Base-by-base conservation (phyloP, 2,888 invertebrate species). In the Tenthredo scrophulariae region DNA sequence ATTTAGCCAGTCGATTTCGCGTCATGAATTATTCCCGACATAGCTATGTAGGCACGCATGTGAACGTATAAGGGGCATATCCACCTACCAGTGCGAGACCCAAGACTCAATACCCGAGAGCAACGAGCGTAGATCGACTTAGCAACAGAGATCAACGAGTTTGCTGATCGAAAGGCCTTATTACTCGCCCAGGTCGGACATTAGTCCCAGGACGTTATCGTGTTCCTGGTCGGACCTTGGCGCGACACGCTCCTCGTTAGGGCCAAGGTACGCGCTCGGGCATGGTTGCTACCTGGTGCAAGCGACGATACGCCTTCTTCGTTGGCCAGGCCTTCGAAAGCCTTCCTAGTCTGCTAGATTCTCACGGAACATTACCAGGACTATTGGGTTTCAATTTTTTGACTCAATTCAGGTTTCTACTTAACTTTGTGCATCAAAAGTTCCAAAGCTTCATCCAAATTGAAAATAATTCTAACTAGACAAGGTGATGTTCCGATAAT, bases 1-100 rank as follows among this genome's bases (percentile, higher is more conserved):
- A 83, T 83, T 83, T 43, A 65, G 37, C 50, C 67, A 26, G 67
- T 5, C 46, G 74, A 86, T 87, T 86, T 87, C 87, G 87, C 88
- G 88, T 79, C 54, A 79, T 77, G 77, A 77, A 77, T 77, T 77
- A 77, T 77, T 77, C 77, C 77, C 54, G 33, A 77, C 18, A 15
- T 77, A 26, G 22, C 15, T 46, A 22, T 29, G 33, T 26, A 9
- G 22, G 10, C n/a, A 29, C 50, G 77, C 29, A 43, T 40, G 72
- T 13, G 43, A 40, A n/a, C 72, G 50, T 54, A 54, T 54, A 54
- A 29, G 77, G 54, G 77, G 15, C 5, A 50, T 29, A 46, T 46
- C 46, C 15, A 77, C 77, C 29, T 33, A 77, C 54, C 50, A 77
- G 74, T 74, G 74, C 18, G 54, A 54, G 54, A 54, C n/a, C 43